Evolutionary conservation across 1,140 invertebrate genomes (phyloP).

Genomic region (Latrodectus geometricus): DNA sequence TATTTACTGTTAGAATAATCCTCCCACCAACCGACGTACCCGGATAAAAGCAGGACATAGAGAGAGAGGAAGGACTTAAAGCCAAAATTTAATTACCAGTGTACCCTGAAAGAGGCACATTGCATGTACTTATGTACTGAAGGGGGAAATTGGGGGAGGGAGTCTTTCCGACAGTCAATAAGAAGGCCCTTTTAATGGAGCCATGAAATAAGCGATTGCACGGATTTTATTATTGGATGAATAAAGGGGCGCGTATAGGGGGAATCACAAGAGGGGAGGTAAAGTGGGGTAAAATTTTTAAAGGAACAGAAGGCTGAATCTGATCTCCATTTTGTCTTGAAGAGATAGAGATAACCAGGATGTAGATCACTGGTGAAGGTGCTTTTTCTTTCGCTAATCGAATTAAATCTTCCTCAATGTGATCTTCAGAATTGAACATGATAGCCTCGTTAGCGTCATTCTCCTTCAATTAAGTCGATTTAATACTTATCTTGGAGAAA

Average conservation of each 20-base stretch:
- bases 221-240: conserved; percentile 54
- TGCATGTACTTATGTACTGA: background rate
- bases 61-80: conserved; percentile 38
- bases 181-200: conserved; percentile 40
- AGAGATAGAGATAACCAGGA: background rate
- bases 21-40: background rate
- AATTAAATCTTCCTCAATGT: background rate
- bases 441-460: background rate
- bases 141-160: background rate
- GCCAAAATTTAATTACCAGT: conserved; percentile 60
- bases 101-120: background rate
- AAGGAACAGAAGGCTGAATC: background rate
- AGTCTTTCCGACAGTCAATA: background rate
- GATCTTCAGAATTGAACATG: background rate
- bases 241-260: background rate
- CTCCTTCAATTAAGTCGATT: background rate
- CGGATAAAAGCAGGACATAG: background rate
- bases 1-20: conserved; percentile 60
- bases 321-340: background rate
- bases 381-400: background rate
- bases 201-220: conserved; percentile 36
- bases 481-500: too few species aligned
- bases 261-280: background rate
- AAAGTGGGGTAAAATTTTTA: background rate
- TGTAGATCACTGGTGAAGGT: background rate